Conservation (phyloP, 2,888 invertebrate genomes). For the Willowsia nigromaculata region DNA sequence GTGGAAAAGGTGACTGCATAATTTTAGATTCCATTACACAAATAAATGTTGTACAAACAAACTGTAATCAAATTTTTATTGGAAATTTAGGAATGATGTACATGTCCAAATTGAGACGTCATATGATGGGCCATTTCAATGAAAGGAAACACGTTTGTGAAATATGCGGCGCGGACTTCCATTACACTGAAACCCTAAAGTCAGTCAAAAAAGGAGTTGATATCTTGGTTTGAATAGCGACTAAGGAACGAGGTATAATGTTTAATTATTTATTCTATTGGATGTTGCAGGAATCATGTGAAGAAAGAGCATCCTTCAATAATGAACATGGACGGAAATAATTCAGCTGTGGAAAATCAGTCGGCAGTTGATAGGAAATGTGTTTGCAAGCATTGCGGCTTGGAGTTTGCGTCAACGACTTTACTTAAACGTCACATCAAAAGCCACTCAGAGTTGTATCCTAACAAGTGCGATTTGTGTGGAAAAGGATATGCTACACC, state of each 20-base stretch:
- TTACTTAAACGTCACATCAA: constrained; percentile 31
- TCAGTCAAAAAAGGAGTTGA: too few relatives aligned
- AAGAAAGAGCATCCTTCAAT: constrained; percentile 39
- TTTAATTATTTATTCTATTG: neutral
- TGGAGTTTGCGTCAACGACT: neutral
- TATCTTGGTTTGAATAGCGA: neutral
- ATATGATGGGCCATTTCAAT: constrained; percentile 23
- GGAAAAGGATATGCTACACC: constrained; percentile 21
- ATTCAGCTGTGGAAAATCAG: neutral
- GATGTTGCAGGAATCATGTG: constrained; percentile 34
- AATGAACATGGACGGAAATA: too few relatives aligned
- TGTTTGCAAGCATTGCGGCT: constrained; percentile 37
- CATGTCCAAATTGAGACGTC: constrained; percentile 43
- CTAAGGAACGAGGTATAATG: neutral
- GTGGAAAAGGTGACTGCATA: constrained; percentile 27
- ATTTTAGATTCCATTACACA: neutral
- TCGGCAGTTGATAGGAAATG: neutral
- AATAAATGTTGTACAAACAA: neutral
- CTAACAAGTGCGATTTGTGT: constrained; percentile 34
- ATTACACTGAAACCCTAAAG: constrained; percentile 37
- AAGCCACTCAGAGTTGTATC: neutral
- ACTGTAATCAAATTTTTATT: neutral
- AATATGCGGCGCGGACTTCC: constrained; percentile 35
- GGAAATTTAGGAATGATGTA: constrained; percentile 1
- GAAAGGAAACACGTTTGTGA: constrained; percentile 25